These are phyloP conservation scores for Myoxocephalus aenaeus DNA, from an alignment of 2,797 vertebrate species.

Conservation along the genomic window DNA sequence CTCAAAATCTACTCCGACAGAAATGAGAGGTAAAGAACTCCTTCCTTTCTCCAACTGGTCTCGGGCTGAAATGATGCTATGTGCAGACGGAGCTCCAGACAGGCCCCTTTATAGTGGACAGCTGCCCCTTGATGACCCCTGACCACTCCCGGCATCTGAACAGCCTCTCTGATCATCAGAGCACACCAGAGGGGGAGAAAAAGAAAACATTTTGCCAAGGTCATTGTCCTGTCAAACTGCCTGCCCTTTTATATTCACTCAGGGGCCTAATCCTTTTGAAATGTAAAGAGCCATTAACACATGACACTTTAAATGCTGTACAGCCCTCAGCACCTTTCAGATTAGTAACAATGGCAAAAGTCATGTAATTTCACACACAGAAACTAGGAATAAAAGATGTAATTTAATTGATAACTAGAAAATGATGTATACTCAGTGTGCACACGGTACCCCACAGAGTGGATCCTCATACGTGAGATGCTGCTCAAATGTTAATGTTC, in stretches of 20 bases:
- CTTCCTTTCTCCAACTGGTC: constrained; percentile 70
- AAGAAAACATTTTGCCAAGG: constrained; percentile 76
- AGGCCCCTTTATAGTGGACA: constrained; percentile 81
- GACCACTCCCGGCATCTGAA: constrained; percentile 79
- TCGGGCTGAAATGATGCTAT: constrained; percentile 69
- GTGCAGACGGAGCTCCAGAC: constrained; percentile 66
- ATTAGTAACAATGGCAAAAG: constrained; percentile 2
- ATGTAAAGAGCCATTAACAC: constrained; percentile 36
- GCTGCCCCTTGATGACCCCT: constrained; percentile 85
- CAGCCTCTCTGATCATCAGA: constrained; percentile 80
- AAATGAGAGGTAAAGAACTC: constrained; percentile 25
- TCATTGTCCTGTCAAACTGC: constrained; percentile 73
- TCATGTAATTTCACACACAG: not conserved
- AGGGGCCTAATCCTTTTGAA: constrained; percentile 40
- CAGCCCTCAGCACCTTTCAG: constrained; percentile 15
- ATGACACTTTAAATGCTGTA: constrained; percentile 11
- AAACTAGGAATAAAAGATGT: not conserved
- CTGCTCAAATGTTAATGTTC: too few species aligned
- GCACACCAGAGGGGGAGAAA: constrained; percentile 69
- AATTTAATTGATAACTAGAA: not conserved
- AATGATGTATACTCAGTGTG: too few species aligned
- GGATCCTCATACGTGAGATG: too few species aligned
- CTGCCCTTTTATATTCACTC: constrained; percentile 51
- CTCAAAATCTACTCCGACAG: not conserved
- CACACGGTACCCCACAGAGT: too few species aligned